Conservation (phyloP, 2,797 vertebrate genomes). For the Enteromius fasciolatus region DNA sequence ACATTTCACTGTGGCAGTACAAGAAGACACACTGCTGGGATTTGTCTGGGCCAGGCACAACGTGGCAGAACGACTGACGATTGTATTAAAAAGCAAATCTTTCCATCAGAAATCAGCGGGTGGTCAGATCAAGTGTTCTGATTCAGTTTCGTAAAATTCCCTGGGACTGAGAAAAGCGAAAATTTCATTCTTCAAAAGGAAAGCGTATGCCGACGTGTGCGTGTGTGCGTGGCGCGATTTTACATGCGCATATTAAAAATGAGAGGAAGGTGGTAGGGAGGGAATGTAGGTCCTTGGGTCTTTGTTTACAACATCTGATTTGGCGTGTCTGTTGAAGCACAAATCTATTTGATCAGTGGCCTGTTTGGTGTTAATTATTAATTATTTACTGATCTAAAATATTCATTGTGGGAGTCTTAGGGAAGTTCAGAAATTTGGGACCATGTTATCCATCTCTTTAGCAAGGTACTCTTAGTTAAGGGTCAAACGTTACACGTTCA, state of each 20-base stretch:
- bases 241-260: slow-evolving; percentile 76
- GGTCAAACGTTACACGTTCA: slow-evolving; percentile 57
- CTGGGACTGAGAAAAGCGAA: slow-evolving; percentile 64
- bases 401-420: slow-evolving; percentile 71
- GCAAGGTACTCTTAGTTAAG: slow-evolving; percentile 69
- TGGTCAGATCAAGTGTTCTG: slow-evolving; percentile 79
- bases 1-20: slow-evolving; percentile 44
- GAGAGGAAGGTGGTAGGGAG: slow-evolving; percentile 65
- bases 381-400: slow-evolving; percentile 81
- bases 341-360: slow-evolving; percentile 79
- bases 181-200: slow-evolving; percentile 56
- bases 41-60: slow-evolving; percentile 76
- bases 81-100: slow-evolving; percentile 82
- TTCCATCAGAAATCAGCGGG: slow-evolving; percentile 81
- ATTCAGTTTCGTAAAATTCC: slow-evolving; percentile 70
- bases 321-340: slow-evolving; percentile 73
- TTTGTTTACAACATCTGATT: slow-evolving; percentile 76
- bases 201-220: slow-evolving; percentile 55
- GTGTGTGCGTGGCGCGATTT: slow-evolving; percentile 61
- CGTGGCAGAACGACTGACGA: slow-evolving; percentile 78
- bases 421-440: slow-evolving; percentile 65
- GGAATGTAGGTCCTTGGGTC: slow-evolving; percentile 73
- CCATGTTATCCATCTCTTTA: slow-evolving; percentile 66
- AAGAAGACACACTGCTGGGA: slow-evolving; percentile 75
- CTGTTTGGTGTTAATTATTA: slow-evolving; percentile 80